Evolutionary conservation across 2,797 vertebrate genomes (phyloP).

Genomic region (Darevskia nairensis): DNA sequence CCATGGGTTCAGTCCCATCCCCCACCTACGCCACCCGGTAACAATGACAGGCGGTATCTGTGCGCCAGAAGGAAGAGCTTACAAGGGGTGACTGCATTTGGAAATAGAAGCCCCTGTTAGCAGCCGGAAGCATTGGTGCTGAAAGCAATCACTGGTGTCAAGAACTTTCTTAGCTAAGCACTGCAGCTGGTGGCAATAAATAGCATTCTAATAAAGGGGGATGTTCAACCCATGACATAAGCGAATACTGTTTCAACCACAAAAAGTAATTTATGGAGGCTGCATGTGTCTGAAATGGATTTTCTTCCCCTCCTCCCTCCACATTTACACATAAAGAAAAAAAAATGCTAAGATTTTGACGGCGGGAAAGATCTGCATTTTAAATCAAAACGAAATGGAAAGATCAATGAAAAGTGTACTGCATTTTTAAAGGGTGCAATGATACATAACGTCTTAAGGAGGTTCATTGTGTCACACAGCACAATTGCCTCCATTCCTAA

Average conservation of each 20-base stretch:
- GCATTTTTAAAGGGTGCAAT: slow-evolving; percentile 71
- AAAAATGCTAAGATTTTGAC: slow-evolving; percentile 77
- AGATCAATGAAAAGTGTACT: slow-evolving; percentile 74
- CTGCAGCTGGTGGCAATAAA: slow-evolving; percentile 94
- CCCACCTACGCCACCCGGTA: slow-evolving; percentile 58
- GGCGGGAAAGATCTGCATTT: slow-evolving; percentile 77
- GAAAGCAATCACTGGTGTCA: slow-evolving; percentile 92
- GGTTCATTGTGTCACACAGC: slow-evolving; percentile 65
- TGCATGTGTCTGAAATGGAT: slow-evolving; percentile 77
- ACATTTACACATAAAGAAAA: slow-evolving; percentile 74
- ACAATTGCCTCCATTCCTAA: slow-evolving; percentile 75
- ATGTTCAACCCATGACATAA: slow-evolving; percentile 83
- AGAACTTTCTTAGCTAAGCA: slow-evolving; percentile 90
- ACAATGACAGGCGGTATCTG: slow-evolving; percentile 75
- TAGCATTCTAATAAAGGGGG: slow-evolving; percentile 87
- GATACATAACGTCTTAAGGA: slow-evolving; percentile 75
- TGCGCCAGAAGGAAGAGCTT: slow-evolving; percentile 74
- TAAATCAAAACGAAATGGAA: slow-evolving; percentile 77
- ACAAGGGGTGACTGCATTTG: slow-evolving; percentile 73
- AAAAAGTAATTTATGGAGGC: slow-evolving; percentile 80
- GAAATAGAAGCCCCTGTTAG: slow-evolving; percentile 82
- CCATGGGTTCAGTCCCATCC: slow-evolving; percentile 51
- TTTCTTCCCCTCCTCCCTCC: slow-evolving; percentile 57
- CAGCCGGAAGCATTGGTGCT: slow-evolving; percentile 88
- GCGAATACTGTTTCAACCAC: slow-evolving; percentile 84